Evolutionary conservation across 2,888 invertebrate genomes (phyloP).

Genomic region (Phania funesta): DNA sequence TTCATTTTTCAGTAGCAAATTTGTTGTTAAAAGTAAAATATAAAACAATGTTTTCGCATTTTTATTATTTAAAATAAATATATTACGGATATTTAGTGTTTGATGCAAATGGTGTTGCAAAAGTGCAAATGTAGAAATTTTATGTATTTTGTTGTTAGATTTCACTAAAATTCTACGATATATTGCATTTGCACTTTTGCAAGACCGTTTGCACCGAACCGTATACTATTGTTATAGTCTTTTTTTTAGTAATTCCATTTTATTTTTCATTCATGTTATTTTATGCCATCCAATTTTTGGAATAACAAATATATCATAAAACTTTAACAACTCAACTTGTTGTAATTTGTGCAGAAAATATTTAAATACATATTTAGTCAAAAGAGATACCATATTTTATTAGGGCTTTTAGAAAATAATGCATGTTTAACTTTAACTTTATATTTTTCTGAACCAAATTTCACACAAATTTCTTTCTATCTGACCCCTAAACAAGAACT

Average conservation of each 20-base stretch:
- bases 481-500: too few relatives aligned
- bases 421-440: neutral
- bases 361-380: slow-evolving; percentile 35
- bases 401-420: neutral
- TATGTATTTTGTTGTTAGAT: too few relatives aligned
- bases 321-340: slow-evolving; percentile 61
- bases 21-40: neutral
- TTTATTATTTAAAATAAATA: too few relatives aligned
- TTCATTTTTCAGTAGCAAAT: neutral
- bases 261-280: slow-evolving; percentile 1
- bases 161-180: neutral
- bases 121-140: neutral
- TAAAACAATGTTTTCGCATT: too few relatives aligned
- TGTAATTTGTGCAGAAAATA: slow-evolving; percentile 61
- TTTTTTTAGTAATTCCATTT: neutral
- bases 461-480: too few relatives aligned
- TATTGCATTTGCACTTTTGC: slow-evolving; percentile 11
- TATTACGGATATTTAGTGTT: too few relatives aligned
- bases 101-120: too few relatives aligned
- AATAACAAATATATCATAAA: slow-evolving; percentile 55
- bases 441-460: too few relatives aligned
- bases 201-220: neutral
- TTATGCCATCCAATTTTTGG: slow-evolving; percentile 18
- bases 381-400: neutral
- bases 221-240: neutral